These are phyloP conservation scores for Morelia viridis DNA, from an alignment of 2,797 vertebrate genomes.

Conservation along the genomic window DNA sequence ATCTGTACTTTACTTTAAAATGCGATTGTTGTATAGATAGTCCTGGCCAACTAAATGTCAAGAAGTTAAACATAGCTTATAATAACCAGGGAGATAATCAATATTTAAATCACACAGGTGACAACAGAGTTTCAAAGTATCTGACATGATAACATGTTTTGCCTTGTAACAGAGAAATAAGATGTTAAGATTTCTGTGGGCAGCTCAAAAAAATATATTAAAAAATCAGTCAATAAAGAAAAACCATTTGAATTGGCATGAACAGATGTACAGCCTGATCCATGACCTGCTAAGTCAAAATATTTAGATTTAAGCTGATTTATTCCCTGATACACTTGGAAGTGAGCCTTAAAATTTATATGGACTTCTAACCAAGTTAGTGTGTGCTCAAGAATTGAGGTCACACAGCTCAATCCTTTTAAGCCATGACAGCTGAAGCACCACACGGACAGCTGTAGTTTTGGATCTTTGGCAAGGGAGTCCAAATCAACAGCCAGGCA, in stretches of 20 bases:
- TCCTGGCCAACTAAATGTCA: background rate
- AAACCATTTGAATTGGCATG: background rate
- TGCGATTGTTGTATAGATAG: background rate
- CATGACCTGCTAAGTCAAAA: background rate
- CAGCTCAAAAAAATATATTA: slow-evolving; percentile 1
- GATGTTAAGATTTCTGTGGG: slow-evolving; percentile 11
- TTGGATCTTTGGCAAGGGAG: background rate
- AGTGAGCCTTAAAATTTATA: background rate
- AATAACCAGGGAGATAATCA: background rate
- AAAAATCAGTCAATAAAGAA: slow-evolving; percentile 10
- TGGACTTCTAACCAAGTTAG: background rate
- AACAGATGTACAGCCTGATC: slow-evolving; percentile 15
- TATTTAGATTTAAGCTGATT: slow-evolving; percentile 13
- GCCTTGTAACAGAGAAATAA: background rate
- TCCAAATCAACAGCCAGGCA: background rate
- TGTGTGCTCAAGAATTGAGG: slow-evolving; percentile 14
- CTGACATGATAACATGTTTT: slow-evolving; percentile 23
- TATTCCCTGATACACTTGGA: background rate
- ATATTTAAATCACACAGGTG: background rate
- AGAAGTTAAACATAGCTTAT: slow-evolving; percentile 23
- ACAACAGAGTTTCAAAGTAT: slow-evolving; percentile 18
- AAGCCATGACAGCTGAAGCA: slow-evolving; percentile 12
- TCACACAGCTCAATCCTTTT: background rate
- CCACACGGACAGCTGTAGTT: background rate
- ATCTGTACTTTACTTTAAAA: background rate